Conservation (phyloP, 2,113 vertebrate species). For the Corythoichthys haematopterus region DNA sequence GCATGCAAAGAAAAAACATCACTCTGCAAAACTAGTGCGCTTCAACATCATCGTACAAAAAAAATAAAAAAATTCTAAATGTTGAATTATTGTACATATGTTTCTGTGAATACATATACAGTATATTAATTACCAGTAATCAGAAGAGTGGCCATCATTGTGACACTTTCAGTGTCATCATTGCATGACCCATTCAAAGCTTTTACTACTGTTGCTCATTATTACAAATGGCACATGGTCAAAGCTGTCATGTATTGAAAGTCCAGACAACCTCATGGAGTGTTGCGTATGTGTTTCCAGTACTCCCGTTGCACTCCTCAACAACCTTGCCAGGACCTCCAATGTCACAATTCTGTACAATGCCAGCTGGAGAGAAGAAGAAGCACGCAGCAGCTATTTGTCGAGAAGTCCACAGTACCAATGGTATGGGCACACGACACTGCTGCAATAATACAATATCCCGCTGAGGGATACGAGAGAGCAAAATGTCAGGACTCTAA, state of each 20-base stretch:
- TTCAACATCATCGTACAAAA: too few species aligned
- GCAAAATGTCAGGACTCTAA: conserved; percentile 52
- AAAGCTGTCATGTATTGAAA: not conserved
- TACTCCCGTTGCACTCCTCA: conserved; percentile 21
- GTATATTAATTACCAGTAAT: too few species aligned
- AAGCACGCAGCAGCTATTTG: conserved; percentile 85
- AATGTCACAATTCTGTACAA: conserved; percentile 83
- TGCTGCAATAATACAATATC: conserved; percentile 24
- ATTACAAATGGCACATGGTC: not conserved
- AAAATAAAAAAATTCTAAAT: too few species aligned
- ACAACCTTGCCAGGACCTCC: conserved; percentile 54
- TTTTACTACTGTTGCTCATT: not conserved
- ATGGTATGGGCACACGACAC: conserved; percentile 60
- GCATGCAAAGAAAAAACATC: too few species aligned
- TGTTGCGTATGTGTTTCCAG: conserved; percentile 70
- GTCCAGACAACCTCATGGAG: conserved; percentile 33
- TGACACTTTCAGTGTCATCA: not conserved
- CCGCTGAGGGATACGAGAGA: conserved; percentile 39
- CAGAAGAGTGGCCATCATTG: not conserved
- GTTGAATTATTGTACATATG: too few species aligned
- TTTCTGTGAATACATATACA: too few species aligned
- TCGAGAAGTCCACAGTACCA: conserved; percentile 84
- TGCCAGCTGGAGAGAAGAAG: conserved; percentile 81
- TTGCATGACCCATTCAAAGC: not conserved
- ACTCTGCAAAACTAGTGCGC: too few species aligned